Percentiles rank a stretch among this genome's conserved stretches.
These are phyloP conservation scores for Alces alces DNA, from an alignment of 2,113 vertebrate species.

Conservation along the genomic window DNA sequence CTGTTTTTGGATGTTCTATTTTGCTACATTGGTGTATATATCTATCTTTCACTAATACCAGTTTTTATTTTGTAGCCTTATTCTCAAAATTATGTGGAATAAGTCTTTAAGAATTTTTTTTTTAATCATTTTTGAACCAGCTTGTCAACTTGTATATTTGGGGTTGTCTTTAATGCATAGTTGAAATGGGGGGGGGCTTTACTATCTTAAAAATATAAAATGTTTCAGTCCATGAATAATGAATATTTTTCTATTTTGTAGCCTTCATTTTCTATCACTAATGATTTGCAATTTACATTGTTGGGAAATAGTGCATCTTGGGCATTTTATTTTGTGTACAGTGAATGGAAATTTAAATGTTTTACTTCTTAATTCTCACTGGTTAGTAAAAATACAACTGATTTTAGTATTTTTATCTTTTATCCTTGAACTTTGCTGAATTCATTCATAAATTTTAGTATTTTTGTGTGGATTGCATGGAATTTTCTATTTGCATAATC, in stretches of 20 bases:
- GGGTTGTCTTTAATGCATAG: not conserved
- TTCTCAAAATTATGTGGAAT: not conserved
- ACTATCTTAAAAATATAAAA: not conserved
- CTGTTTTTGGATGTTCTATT: not conserved
- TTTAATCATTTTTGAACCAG: not conserved
- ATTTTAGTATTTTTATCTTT: not conserved
- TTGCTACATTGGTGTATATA: not conserved
- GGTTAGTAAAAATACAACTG: not conserved
- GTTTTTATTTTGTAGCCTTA: not conserved
- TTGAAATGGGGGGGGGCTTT: not conserved
- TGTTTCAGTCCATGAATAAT: not conserved
- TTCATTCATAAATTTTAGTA: not conserved
- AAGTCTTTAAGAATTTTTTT: not conserved
- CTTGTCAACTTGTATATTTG: not conserved
- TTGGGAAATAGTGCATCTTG: not conserved
- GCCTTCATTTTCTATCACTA: not conserved
- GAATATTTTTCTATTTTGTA: not conserved
- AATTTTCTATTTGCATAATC: not conserved
- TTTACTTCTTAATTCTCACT: not conserved
- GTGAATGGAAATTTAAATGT: not conserved
- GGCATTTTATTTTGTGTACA: not conserved
- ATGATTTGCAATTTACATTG: not conserved
- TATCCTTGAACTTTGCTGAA: not conserved
- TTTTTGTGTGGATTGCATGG: not conserved
- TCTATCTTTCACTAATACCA: not conserved